Evolutionary conservation across 1,140 invertebrate genomes (phyloP).

Genomic region (Carposina sasakii): DNA sequence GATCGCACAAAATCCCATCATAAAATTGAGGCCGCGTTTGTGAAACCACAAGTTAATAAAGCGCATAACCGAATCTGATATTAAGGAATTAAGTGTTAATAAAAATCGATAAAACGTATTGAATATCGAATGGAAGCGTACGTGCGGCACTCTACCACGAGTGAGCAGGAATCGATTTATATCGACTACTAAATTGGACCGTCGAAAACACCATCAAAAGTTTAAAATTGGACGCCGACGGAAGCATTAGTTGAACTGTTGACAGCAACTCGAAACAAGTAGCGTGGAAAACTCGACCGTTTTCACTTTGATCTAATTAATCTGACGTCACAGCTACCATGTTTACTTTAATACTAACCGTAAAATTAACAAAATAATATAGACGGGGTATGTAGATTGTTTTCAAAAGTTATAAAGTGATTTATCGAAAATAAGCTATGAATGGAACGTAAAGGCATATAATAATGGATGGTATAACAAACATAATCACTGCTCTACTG

Average conservation of each 20-base stretch:
- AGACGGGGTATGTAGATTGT: too few relatives aligned
- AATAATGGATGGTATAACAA: too few relatives aligned
- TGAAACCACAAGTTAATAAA: constrained; percentile 31
- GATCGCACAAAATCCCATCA: too few relatives aligned
- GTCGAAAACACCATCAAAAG: constrained; percentile 55
- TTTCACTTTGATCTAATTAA: constrained; percentile 65
- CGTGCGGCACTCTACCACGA: constrained; percentile 10
- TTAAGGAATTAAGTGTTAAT: too few relatives aligned
- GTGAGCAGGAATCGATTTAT: constrained; percentile 20
- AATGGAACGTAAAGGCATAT: too few relatives aligned
- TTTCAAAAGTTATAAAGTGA: too few relatives aligned
- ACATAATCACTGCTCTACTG: too few relatives aligned
- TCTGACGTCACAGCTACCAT: constrained; percentile 43
- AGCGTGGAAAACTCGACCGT: constrained; percentile 50
- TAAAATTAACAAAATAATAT: not conserved
- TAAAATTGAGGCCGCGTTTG: too few relatives aligned
- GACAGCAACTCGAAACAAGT: constrained; percentile 59
- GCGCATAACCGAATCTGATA: too few relatives aligned
- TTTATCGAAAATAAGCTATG: too few relatives aligned
- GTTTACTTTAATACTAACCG: constrained; percentile 34
- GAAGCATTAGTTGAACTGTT: constrained; percentile 63
- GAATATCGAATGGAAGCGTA: constrained; percentile 1
- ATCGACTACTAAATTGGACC: constrained; percentile 36
- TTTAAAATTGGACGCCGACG: constrained; percentile 57
- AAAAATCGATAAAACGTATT: too few relatives aligned